Evolutionary conservation across 1,140 invertebrate genomes (phyloP).

Genomic region (Rhyacophila brunnea): DNA sequence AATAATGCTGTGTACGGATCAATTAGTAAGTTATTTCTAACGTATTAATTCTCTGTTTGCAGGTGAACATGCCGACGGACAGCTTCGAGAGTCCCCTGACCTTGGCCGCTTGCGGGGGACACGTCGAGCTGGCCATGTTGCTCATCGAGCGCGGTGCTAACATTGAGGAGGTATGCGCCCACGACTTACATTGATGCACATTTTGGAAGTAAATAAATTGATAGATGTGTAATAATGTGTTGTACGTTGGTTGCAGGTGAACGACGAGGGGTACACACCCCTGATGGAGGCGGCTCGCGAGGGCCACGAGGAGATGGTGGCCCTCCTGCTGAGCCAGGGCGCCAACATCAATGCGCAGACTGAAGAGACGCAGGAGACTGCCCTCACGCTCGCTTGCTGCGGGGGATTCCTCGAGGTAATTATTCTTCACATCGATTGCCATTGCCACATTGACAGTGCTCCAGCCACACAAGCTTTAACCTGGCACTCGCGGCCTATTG

Average conservation of each 20-base stretch:
- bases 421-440: too few relatives aligned
- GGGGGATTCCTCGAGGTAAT: conserved; percentile 86
- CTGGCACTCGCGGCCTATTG: too few relatives aligned
- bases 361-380: conserved; percentile 97
- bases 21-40: too few relatives aligned
- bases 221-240: too few relatives aligned
- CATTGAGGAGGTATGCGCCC: conserved; percentile 89
- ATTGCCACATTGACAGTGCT: too few relatives aligned
- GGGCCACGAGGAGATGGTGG: conserved; percentile 98
- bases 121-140: conserved; percentile 93
- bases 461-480: too few relatives aligned
- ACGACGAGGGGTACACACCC: conserved; percentile 99
- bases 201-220: too few relatives aligned
- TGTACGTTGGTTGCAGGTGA: conserved; percentile 65
- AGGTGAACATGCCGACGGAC: conserved; percentile 98
- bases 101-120: conserved; percentile 96
- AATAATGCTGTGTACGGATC: too few relatives aligned
- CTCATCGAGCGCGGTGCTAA: conserved; percentile 96
- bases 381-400: conserved; percentile 94
- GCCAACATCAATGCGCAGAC: conserved; percentile 98
- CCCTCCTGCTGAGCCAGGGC: conserved; percentile 87
- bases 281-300: conserved; percentile 97
- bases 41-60: conserved; percentile 28
- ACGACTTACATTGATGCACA: too few relatives aligned
- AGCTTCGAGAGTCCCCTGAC: conserved; percentile 99